Evolutionary conservation across 2,113 vertebrate species (phyloP).

Genomic region (Apodemus sylvaticus): DNA sequence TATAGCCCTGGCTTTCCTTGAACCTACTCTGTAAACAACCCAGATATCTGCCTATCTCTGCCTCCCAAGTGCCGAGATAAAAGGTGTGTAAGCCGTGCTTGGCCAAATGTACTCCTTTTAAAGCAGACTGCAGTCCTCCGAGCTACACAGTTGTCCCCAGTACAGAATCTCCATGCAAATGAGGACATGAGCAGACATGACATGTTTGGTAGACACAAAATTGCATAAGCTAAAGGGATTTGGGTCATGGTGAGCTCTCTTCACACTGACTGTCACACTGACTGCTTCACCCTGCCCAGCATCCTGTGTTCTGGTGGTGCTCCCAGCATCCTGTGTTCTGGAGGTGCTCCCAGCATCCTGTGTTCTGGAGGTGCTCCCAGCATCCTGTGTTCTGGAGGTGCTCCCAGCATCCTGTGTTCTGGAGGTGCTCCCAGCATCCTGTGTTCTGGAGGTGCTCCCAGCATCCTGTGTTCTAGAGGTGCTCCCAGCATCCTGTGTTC

Average conservation of each 20-base stretch:
- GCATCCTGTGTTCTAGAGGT: accelerated
- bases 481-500: background rate
- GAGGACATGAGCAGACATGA: background rate
- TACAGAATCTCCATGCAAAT: background rate
- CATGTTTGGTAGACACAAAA: background rate
- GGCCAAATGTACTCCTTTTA: background rate
- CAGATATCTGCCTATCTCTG: background rate
- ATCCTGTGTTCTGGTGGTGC: accelerated
- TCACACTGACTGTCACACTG: accelerated
- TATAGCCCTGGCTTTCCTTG: background rate
- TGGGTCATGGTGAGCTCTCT: background rate
- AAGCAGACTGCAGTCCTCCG: background rate
- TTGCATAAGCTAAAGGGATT: background rate
- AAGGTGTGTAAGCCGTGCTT: background rate
- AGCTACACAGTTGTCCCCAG: background rate
- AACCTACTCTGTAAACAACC: background rate
- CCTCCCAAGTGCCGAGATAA: background rate
- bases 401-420: no score
- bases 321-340: background rate
- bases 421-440: no score
- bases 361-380: no score
- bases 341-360: no score
- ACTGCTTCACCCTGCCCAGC: background rate
- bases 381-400: no score
- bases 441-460: background rate